Conservation (phyloP, 2,113 vertebrate genomes). For the Psammodynastes pulverulentus region DNA sequence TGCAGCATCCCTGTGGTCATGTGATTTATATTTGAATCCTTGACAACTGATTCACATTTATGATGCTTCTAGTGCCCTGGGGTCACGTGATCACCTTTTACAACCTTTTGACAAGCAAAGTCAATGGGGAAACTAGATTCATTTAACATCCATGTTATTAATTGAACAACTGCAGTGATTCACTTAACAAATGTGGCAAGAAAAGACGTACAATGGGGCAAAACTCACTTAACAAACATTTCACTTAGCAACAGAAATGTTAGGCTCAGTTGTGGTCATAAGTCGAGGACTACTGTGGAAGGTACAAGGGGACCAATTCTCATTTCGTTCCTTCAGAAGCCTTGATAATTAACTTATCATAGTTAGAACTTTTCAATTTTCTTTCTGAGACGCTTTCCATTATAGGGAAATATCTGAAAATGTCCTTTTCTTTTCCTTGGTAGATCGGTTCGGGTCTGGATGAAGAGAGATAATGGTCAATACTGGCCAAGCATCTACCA, state of each 20-base stretch:
- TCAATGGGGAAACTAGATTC: background rate
- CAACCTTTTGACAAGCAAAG: background rate
- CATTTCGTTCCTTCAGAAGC: background rate
- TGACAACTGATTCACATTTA: background rate
- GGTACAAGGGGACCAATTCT: too few relatives aligned
- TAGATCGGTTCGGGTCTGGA: constrained; percentile 94
- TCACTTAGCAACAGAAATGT: background rate
- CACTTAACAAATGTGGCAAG: background rate
- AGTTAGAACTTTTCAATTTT: background rate
- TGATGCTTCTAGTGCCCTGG: background rate
- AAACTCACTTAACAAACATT: background rate
- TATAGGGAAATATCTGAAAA: background rate
- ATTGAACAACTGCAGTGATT: background rate
- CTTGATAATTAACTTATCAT: background rate
- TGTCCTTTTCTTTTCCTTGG: constrained; percentile 35
- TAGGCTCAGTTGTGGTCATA: background rate
- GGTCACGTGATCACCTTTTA: background rate
- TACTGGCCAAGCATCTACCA: constrained; percentile 97
- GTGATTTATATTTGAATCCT: background rate
- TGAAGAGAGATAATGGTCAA: constrained; percentile 97
- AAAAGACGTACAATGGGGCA: background rate
- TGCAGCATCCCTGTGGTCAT: background rate
- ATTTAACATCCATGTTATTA: background rate
- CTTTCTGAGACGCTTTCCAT: background rate
- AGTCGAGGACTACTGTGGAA: background rate